phyloP scores from a whole-genome alignment of 1,140 invertebrate genomes.

The Vollenhovia emeryi region DNA sequence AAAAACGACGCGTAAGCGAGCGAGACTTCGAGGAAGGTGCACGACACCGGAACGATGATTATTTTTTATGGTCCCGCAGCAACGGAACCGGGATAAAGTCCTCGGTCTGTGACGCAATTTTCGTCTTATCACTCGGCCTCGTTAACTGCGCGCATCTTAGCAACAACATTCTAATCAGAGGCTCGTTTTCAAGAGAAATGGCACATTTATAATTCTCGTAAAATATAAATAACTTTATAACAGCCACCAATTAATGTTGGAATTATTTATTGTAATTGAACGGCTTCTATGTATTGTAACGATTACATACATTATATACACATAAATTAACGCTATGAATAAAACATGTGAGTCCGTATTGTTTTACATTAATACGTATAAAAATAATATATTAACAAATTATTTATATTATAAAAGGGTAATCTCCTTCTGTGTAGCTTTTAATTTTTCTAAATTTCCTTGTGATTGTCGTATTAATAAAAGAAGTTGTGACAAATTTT shows the following conservation, averaged over 20 bases:
- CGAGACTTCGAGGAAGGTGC: conserved; percentile 52
- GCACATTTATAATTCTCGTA: no score
- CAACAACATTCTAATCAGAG: conserved; percentile 26
- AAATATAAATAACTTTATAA: no score
- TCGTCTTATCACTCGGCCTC: conserved; percentile 10
- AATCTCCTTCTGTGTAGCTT: neutral
- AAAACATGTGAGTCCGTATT: no score
- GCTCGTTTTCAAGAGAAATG: neutral
- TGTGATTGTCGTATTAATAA: neutral
- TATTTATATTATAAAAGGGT: neutral
- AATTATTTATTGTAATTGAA: neutral
- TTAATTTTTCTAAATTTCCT: neutral
- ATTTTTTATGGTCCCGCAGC: conserved; percentile 53
- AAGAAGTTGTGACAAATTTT: neutral
- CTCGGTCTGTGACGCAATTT: conserved; percentile 13
- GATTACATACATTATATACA: neutral
- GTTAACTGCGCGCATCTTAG: neutral
- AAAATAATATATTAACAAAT: no score
- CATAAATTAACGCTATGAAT: no score
- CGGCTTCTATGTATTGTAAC: no score
- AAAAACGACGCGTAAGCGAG: conserved; percentile 54
- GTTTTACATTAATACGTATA: no score
- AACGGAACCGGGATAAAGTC: neutral
- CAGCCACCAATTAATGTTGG: neutral
- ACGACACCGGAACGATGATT: conserved; percentile 46